Evolutionary conservation across 2,113 vertebrate species (phyloP).

Genomic region (Phrynosoma blainvillii): DNA sequence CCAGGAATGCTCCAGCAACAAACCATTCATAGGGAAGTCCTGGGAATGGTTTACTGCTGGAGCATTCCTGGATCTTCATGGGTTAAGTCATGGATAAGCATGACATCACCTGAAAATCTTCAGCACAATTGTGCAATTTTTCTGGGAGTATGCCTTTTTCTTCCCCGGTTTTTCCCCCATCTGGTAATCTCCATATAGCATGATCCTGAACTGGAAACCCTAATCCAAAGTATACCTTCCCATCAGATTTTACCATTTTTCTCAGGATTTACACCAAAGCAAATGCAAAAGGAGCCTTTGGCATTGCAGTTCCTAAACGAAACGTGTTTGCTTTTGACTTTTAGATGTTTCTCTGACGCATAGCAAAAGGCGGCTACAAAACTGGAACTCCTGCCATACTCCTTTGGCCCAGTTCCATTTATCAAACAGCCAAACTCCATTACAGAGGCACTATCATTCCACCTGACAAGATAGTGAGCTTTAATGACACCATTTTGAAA

Average conservation of each 20-base stretch:
- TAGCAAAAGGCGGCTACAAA: not conserved
- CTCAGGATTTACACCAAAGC: not conserved
- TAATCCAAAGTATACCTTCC: not conserved
- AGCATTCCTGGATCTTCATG: no score
- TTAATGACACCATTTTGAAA: constrained; percentile 10
- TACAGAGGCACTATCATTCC: not conserved
- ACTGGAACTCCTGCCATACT: no score
- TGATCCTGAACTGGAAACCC: no score
- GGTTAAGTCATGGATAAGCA: no score
- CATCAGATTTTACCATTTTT: not conserved
- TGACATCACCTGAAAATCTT: no score
- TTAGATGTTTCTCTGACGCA: not conserved
- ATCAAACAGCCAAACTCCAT: not conserved
- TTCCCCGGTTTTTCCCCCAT: no score
- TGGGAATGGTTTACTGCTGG: no score
- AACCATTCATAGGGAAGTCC: no score
- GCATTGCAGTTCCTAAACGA: not conserved
- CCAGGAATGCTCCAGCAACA: no score
- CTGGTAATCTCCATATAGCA: no score
- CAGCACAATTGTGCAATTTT: no score
- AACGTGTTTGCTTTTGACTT: not conserved
- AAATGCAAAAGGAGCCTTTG: not conserved
- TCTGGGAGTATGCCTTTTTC: no score
- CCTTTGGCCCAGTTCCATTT: not conserved
- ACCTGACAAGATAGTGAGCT: not conserved